Evolutionary conservation across 2,113 vertebrate genomes (phyloP), one percentile per base, ranked within the genome.

Genomic region (Ardeotis arabs): DNA sequence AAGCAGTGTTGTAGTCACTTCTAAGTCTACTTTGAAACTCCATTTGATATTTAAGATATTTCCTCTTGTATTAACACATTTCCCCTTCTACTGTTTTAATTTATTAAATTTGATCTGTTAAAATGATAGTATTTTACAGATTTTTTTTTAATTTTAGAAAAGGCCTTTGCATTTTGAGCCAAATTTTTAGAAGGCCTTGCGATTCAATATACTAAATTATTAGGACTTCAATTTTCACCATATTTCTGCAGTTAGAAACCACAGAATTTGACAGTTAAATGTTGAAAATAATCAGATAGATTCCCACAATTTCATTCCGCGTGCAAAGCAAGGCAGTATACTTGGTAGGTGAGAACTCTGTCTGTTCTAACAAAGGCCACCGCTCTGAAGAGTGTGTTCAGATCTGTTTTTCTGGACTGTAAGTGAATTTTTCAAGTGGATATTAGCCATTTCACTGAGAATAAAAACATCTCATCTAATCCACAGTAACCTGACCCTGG

Each of bases 111-210:
- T 39, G 28, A 63, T 45, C 19, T 63, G 4, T 12, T 79, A 29
- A 88, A 88, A 88, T 31, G 3, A 22, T 39, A 2, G 0, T 14
- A 3, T 9, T 31, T 60, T 25, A 14, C 28, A 53, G 25, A 28
- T 7, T 24, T 53, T 35, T 33, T 58, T n/a, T 19, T 20, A 3
- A 18, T 11, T 12, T 14, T 3, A 11, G 20, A 52, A 49, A 28
- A 53, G 9, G 0, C 0, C 6, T n/a, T 62, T 72, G 28, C 5
- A 12, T 53, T 37, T 18, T 31, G 5, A 35, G 3, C 4, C 28
- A 31, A 29, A n/a, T 69, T 70, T 76, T 87, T 35, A 70, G 33
- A 64, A 69, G 11, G 2, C 9, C 6, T 20, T 64, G 52, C 33
- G 18, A 66, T 72, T 94, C 14, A 58, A 25, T 50, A 29, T 2